Evolutionary conservation across 2,113 vertebrate species (phyloP).

Genomic region (Kryptolebias marmoratus): DNA sequence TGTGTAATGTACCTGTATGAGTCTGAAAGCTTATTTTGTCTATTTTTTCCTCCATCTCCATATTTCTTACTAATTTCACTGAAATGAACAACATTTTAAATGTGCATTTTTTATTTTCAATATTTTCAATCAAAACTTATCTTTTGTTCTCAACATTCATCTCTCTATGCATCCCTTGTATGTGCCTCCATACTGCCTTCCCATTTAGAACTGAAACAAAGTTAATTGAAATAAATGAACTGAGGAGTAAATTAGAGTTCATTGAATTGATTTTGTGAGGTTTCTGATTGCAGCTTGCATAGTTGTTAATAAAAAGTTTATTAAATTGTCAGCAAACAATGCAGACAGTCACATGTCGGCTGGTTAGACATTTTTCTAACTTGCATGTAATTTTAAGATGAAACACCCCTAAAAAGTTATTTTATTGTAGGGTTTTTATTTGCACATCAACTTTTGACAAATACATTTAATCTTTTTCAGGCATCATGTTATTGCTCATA

Average conservation of each 20-base stretch:
- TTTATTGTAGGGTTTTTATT: constrained; percentile 62
- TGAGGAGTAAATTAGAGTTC: constrained; percentile 69
- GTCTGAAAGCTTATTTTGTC: constrained; percentile 1
- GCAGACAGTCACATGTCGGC: neutral
- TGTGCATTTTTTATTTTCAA: constrained; percentile 6
- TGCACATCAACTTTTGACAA: constrained; percentile 65
- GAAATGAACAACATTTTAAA: constrained; percentile 16
- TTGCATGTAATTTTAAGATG: neutral
- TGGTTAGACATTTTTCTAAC: neutral
- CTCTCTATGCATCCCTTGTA: constrained; percentile 16
- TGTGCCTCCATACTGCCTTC: constrained; percentile 31
- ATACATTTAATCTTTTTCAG: constrained; percentile 55
- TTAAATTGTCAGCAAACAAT: constrained; percentile 47
- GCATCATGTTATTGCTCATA: constrained; percentile 59
- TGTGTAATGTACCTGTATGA: neutral
- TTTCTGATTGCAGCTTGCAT: constrained; percentile 68
- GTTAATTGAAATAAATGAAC: constrained; percentile 81
- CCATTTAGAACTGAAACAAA: constrained; percentile 66
- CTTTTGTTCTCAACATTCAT: constrained; percentile 20
- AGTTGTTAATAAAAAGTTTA: constrained; percentile 58
- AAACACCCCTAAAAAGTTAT: neutral
- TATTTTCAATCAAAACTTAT: constrained; percentile 18
- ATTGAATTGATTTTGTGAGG: constrained; percentile 62
- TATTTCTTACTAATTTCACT: constrained; percentile 8
- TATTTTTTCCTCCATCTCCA: neutral